Conservation (phyloP, 1,140 invertebrate genomes). For the Caenorhabditis remanei region DNA sequence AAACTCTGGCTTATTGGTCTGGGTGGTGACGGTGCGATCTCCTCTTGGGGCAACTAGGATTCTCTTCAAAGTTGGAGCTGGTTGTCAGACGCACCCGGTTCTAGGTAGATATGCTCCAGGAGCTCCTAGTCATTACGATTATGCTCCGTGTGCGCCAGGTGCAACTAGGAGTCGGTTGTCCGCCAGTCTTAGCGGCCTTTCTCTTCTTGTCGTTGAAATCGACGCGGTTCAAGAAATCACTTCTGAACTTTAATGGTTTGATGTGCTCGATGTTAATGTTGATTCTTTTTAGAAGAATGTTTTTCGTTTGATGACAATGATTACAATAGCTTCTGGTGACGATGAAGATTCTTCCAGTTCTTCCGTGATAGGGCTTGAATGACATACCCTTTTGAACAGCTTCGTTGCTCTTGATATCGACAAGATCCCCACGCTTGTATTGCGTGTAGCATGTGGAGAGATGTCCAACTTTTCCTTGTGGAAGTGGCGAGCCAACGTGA, state of each 20-base stretch:
- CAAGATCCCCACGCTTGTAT: too few species aligned
- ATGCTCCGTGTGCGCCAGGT: background rate
- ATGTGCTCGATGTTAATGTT: slow-evolving; percentile 97
- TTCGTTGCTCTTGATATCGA: slow-evolving; percentile 98
- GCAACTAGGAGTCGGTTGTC: slow-evolving; percentile 61
- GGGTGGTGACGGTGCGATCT: slow-evolving; percentile 72
- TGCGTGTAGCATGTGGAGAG: too few species aligned
- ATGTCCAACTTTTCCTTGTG: too few species aligned
- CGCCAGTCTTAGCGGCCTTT: slow-evolving; percentile 60
- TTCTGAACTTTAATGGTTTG: slow-evolving; percentile 93
- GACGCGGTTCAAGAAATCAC: slow-evolving; percentile 90
- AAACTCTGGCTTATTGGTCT: slow-evolving; percentile 67
- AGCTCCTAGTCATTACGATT: background rate
- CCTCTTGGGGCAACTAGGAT: slow-evolving; percentile 71
- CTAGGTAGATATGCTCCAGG: background rate
- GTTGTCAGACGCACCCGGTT: too few species aligned
- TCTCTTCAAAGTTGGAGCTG: slow-evolving; percentile 57
- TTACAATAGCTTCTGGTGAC: slow-evolving; percentile 94
- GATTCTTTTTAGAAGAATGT: slow-evolving; percentile 93
- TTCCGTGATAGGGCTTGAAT: slow-evolving; percentile 97
- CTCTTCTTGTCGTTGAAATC: slow-evolving; percentile 75
- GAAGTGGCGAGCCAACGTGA: too few species aligned
- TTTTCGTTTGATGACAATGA: slow-evolving; percentile 96
- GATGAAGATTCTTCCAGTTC: slow-evolving; percentile 95
- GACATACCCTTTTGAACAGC: slow-evolving; percentile 99